Conservation (phyloP, 2,888 invertebrate species). For the Phasia obesa region DNA sequence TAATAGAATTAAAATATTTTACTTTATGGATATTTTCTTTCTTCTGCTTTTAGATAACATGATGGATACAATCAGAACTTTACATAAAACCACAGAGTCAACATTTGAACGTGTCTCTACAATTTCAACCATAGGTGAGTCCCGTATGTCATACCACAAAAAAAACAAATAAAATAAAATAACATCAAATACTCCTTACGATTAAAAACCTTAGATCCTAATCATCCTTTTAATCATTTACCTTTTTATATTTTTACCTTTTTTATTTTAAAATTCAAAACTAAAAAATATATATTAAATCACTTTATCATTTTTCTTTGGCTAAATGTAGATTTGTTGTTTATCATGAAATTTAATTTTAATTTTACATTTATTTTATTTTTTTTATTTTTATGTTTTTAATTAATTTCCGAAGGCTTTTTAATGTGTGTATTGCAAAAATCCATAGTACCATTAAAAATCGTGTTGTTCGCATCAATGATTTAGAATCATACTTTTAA, state of each 20-base stretch:
- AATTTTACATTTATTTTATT: conserved; percentile 18
- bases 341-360: conserved; percentile 47
- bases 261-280: conserved; percentile 27
- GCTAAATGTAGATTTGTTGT: conserved; percentile 66
- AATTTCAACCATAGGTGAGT: conserved; percentile 79
- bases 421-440: conserved; percentile 69
- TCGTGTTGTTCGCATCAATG: background rate
- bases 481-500: background rate
- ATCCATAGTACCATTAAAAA: conserved; percentile 54
- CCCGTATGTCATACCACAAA: background rate
- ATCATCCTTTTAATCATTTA: conserved; percentile 10
- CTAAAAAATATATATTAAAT: conserved; percentile 33
- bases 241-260: conserved; percentile 71
- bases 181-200: too few relatives aligned
- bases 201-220: background rate
- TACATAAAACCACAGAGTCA: conserved; percentile 79
- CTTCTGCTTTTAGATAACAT: conserved; percentile 74
- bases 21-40: background rate
- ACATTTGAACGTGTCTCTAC: conserved; percentile 78
- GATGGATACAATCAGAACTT: conserved; percentile 77
- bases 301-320: conserved; percentile 67
- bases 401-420: conserved; percentile 77
- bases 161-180: too few relatives aligned
- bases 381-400: conserved; percentile 56
- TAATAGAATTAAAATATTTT: too few relatives aligned